Evolutionary conservation across 92 coral and sea anemone genomes (phyloP).

Genomic region (Parazoanthus atlanticus): DNA sequence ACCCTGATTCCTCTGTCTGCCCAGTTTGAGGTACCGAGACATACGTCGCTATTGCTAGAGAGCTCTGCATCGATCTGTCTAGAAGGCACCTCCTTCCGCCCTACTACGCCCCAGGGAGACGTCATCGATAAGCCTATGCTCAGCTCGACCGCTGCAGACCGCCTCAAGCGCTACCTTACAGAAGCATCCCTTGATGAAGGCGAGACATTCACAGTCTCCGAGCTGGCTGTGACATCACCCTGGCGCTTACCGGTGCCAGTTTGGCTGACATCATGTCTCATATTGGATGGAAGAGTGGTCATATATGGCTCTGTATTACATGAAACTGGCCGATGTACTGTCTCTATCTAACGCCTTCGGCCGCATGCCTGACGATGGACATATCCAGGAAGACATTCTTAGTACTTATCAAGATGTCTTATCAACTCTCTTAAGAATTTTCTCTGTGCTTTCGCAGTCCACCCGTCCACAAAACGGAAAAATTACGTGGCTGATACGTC

Average conservation of each 20-base stretch:
- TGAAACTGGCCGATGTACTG: conserved; percentile 69
- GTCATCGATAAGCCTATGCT: too few species aligned
- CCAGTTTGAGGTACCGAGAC: conserved; percentile 62
- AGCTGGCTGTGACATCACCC: conserved; percentile 60
- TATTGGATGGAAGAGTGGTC: conserved; percentile 60
- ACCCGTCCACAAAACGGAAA: too few species aligned
- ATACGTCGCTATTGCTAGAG: too few species aligned
- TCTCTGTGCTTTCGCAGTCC: too few species aligned
- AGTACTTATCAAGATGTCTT: too few species aligned
- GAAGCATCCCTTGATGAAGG: conserved; percentile 65
- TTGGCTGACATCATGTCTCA: conserved; percentile 60
- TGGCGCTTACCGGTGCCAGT: conserved; percentile 60
- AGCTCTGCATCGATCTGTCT: too few species aligned
- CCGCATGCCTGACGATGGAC: background rate
- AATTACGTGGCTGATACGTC: too few species aligned
- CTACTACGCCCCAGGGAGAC: too few species aligned
- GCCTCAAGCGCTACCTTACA: conserved; percentile 45
- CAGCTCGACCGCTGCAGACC: too few species aligned
- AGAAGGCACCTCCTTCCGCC: too few species aligned
- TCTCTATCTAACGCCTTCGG: background rate
- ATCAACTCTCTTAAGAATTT: too few species aligned
- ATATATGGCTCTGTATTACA: conserved; percentile 61
- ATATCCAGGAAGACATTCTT: too few species aligned
- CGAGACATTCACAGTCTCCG: conserved; percentile 67
- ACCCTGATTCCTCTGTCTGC: conserved; percentile 58